These are phyloP conservation scores for Callyntrura sp. DNA, from an alignment of 2,888 invertebrate genomes.

Conservation along the genomic window DNA sequence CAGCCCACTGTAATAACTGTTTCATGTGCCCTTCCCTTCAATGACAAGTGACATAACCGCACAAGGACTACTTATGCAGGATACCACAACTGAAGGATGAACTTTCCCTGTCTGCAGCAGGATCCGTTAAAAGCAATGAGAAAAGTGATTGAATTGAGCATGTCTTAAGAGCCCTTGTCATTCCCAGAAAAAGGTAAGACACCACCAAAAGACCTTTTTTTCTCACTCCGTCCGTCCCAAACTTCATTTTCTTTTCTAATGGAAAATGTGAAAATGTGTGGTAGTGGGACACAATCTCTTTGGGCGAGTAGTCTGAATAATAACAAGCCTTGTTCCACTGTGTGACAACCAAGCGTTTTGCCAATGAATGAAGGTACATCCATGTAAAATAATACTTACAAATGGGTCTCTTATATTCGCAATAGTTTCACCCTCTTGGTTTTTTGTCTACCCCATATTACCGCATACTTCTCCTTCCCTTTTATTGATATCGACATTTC, in stretches of 20 bases:
- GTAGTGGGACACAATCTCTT: conserved; percentile 43
- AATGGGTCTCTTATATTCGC: neutral
- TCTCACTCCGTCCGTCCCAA: conserved; percentile 2
- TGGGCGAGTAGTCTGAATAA: neutral
- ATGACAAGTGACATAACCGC: conserved; percentile 26
- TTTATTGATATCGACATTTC: conserved; percentile 14
- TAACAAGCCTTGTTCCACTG: neutral
- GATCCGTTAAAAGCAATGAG: conserved; percentile 25
- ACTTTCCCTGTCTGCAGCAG: neutral
- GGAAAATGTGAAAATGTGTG: conserved; percentile 47
- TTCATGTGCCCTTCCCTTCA: neutral
- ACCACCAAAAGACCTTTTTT: neutral
- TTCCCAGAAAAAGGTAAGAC: conserved; percentile 48
- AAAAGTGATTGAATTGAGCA: conserved; percentile 46
- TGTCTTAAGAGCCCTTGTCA: conserved; percentile 5
- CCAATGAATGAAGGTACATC: neutral
- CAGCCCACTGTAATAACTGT: neutral
- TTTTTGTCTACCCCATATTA: no score
- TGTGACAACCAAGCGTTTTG: conserved; percentile 8
- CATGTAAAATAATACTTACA: neutral
- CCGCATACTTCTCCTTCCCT: no score
- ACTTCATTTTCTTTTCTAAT: conserved; percentile 48
- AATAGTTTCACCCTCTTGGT: no score
- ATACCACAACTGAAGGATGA: neutral
- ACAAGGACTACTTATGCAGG: neutral